Conservation (phyloP, 2,113 vertebrate species). For the Donacobius atricapilla region DNA sequence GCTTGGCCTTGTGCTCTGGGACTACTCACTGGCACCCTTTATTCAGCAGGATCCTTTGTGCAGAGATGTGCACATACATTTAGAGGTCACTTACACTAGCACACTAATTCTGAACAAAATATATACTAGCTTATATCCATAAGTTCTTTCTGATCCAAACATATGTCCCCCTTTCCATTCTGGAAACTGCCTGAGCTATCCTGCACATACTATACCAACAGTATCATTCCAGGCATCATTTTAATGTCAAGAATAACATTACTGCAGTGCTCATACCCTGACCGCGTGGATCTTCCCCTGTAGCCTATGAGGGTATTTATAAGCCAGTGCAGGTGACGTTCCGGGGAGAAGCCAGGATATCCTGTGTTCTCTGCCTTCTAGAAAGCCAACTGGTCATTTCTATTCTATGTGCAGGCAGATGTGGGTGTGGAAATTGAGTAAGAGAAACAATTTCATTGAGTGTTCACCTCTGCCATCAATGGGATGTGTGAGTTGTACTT, state of each 20-base stretch:
- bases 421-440: background rate
- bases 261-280: fast-evolving
- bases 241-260: background rate
- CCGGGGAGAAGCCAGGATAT: background rate
- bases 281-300: background rate
- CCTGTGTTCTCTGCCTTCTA: background rate
- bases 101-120: background rate
- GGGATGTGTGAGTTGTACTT: background rate
- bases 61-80: background rate
- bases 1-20: fast-evolving
- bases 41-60: background rate
- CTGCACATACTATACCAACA: background rate
- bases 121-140: fast-evolving
- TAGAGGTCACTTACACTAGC: background rate
- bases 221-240: fast-evolving
- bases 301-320: background rate
- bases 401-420: background rate
- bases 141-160: background rate
- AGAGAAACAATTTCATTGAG: background rate
- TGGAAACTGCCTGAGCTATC: background rate
- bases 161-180: background rate
- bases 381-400: background rate
- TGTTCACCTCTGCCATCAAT: background rate
- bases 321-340: background rate
- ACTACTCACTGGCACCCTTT: background rate